Conservation (phyloP, 2,888 invertebrate species). For the Brachyptera risi region DNA sequence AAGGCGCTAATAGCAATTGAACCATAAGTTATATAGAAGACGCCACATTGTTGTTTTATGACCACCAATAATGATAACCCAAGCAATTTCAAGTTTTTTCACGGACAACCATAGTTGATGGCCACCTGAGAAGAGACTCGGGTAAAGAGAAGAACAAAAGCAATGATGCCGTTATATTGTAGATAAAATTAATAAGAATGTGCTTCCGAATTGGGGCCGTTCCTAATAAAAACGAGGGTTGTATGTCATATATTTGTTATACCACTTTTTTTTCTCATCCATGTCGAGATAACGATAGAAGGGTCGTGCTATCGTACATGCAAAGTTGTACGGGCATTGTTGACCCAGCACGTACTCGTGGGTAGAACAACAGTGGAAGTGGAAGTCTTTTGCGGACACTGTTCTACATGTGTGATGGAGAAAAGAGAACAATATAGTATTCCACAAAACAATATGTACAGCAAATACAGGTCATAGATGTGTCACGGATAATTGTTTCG, state of each 20-base stretch:
- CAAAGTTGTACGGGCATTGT: constrained; percentile 10
- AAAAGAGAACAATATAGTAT: no score
- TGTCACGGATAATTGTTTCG: no score
- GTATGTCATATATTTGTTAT: constrained; percentile 1
- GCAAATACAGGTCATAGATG: no score
- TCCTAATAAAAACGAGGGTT: not conserved
- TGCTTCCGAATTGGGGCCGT: not conserved
- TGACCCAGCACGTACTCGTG: constrained; percentile 24
- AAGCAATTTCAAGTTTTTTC: constrained; percentile 12
- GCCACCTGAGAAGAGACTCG: constrained; percentile 6
- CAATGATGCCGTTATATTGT: not conserved
- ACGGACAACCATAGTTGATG: constrained; percentile 6
- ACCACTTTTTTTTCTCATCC: constrained; percentile 22
- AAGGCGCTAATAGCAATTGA: not conserved
- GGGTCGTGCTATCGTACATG: constrained; percentile 26
- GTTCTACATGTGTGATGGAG: no score
- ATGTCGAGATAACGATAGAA: not conserved
- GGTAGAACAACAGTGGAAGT: constrained; percentile 8
- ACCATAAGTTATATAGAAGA: not conserved
- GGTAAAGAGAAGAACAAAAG: constrained; percentile 6
- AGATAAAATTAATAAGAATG: constrained; percentile 19
- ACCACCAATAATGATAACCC: constrained; percentile 11
- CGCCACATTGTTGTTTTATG: constrained; percentile 11
- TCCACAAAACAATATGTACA: no score
- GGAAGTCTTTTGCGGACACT: no score